Evolutionary conservation across 1,140 invertebrate genomes (phyloP), one percentile per base, ranked within the genome.

Genomic region (Camponotus floridanus): DNA sequence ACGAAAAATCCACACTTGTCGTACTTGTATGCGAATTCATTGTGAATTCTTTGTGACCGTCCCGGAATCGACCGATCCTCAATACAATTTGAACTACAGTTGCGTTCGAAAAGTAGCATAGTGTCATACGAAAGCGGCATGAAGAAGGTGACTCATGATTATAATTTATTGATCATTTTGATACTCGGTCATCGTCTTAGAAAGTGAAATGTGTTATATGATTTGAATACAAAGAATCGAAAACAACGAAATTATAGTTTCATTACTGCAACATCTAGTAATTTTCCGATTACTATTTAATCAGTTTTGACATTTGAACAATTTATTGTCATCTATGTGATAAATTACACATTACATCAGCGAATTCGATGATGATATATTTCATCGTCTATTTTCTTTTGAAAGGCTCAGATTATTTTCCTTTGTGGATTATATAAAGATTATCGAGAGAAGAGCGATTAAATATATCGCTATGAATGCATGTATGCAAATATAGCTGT

Each of bases 161-260:
- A 71, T 55, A 26, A 74, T 45, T 33, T 39, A 74, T 73, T 61
- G 79, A 83, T 83, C 79, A 57, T 83, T 83, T 83, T 55, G 39
- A 61, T 68, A 80, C 3, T n/a, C 15, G 33, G 39, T 71, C 65
- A n/a, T 21, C 18, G 39, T 81, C 67, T 81, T 83, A 42, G 68
- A 74, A 83, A 83, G 79, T 68, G 68, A 74, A 74, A 83, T 39
- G 57, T 26, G 51, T 42, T 18, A 18, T n/a, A 26, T 13, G 18
- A 71, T 71, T 61, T 15, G 36, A 39, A 39, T 39, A 26, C 26
- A 26, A 26, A 26, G 26, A 39, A 39, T 39, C 3, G 64, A 45
- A 18, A 61, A 33, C 11, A 15, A 65, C 15, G 3, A 5, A 11
- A 15, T 48, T 48, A 3, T 15, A 15, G 3, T 48, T 48, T 45